Evolutionary conservation across 23 tunicate genomes (phyloP).

Genomic region (Styela plicata): DNA sequence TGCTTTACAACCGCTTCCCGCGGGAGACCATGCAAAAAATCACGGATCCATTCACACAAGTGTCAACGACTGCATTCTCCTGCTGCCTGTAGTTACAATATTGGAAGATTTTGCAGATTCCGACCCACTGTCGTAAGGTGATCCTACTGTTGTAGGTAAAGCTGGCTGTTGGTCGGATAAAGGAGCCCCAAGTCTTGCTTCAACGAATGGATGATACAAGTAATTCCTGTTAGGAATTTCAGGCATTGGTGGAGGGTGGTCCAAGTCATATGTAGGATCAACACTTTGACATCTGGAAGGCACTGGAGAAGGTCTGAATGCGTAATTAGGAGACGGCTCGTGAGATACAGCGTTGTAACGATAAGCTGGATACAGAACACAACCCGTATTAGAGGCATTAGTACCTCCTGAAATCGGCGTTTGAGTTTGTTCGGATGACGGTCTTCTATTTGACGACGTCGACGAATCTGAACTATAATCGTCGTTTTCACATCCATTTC

Average conservation of each 20-base stretch:
- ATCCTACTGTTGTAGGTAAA: background rate
- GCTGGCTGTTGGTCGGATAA: background rate
- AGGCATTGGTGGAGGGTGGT: background rate
- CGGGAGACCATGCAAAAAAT: too few species aligned
- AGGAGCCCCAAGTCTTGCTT: background rate
- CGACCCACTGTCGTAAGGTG: slow-evolving; percentile 71
- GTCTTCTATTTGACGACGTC: background rate
- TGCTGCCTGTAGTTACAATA: slow-evolving; percentile 14
- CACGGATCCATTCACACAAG: slow-evolving; percentile 30
- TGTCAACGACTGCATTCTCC: slow-evolving; percentile 50
- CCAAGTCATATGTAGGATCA: background rate
- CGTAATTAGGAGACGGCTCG: background rate
- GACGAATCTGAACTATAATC: background rate
- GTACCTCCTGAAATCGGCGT: background rate
- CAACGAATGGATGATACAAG: slow-evolving; percentile 9
- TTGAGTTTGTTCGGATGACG: background rate
- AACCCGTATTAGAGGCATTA: background rate
- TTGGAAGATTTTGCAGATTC: slow-evolving; percentile 50
- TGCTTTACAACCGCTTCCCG: too few species aligned
- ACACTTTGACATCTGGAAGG: slow-evolving; percentile 30
- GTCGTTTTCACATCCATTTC: background rate
- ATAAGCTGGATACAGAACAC: background rate
- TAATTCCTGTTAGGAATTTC: slow-evolving; percentile 13
- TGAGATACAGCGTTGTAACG: slow-evolving; percentile 8
- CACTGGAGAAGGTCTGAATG: background rate